Evolutionary conservation across 2,888 invertebrate species (phyloP), one percentile per base, ranked within the genome.

Genomic region (Pristionchus mayeri): DNA sequence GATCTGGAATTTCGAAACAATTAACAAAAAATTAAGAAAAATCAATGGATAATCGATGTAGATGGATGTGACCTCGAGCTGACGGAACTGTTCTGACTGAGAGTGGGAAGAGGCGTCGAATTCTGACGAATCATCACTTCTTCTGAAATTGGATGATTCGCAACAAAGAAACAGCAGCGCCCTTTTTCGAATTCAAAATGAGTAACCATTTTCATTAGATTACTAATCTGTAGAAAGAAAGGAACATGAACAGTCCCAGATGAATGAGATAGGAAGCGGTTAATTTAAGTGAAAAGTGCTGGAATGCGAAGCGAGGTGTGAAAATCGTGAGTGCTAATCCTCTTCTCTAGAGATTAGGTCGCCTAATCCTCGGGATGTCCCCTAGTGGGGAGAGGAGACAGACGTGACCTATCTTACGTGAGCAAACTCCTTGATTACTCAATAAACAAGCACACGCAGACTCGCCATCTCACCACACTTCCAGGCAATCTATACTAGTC

Each of bases 121-220:
- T n/a, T 71, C 71, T 71, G 71, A 24, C 44, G 71, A 37, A 71
- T 71, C 71, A 44, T 71, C 24, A n/a, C 44, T 40, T 71, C 71
- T 21, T 71, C 71, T 71, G 40, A 37, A 71, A 71, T 44, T 71
- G 24, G n/a, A 3, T 6, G 21, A 71, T 18, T 71, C 4, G 4
- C 4, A 24, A 6, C 37, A n/a, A 71, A 4, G 24, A 40, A 40
- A 40, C 40, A 2, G 18, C 7, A n/a, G n/a, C n/a, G 52, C 16
- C 18, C 18, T 24, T 57, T 57, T 57, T 24, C 21, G 4, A 4
- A 18, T 57, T 24, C 24, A 2, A 44, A 44, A 44, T 44, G n/a
- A n/a, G n/a, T n/a, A n/a, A n/a, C n/a, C n/a, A n/a, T n/a, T n/a
- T n/a, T n/a, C n/a, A 57, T 2, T 21, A 57, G 24, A 57, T n/a